Conservation (phyloP, 2,888 invertebrate species). For the Thereva nobilitata region DNA sequence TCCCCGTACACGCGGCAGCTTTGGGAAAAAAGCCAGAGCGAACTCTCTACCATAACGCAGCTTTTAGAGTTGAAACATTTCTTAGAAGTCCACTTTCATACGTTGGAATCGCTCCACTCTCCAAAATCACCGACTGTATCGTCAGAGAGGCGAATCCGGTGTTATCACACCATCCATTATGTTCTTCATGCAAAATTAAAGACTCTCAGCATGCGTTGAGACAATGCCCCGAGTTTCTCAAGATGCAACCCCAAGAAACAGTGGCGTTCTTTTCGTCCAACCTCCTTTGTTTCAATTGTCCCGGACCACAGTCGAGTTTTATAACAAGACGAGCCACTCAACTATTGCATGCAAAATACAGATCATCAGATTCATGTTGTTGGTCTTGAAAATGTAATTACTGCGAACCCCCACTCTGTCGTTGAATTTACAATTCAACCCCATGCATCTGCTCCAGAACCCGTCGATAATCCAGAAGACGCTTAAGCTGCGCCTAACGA, state of each 20-base stretch:
- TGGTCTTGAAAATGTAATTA: too few relatives aligned
- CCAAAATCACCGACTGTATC: background rate
- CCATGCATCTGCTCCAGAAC: too few relatives aligned
- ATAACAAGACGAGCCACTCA: conserved; percentile 1
- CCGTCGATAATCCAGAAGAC: too few relatives aligned
- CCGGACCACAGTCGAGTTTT: conserved; percentile 1
- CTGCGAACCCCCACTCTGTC: too few relatives aligned
- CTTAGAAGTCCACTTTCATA: background rate
- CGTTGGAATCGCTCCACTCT: too few relatives aligned
- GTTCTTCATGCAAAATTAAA: background rate
- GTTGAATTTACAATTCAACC: too few relatives aligned
- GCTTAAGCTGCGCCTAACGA: too few relatives aligned
- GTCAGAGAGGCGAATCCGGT: background rate
- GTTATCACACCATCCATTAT: background rate
- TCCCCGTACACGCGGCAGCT: too few relatives aligned
- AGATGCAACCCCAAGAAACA: background rate
- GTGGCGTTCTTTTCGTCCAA: background rate
- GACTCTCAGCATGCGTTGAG: background rate
- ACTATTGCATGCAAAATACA: background rate
- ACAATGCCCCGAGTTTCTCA: background rate
- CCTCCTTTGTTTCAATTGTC: background rate
- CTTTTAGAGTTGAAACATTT: too few relatives aligned
- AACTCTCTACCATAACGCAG: too few relatives aligned
- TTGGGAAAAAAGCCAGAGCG: too few relatives aligned
- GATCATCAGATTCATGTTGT: too few relatives aligned